Percentiles rank a stretch among this genome's conserved stretches.
Evolutionary conservation across 2,888 invertebrate species (phyloP).

Genomic region (Ctena decussata): DNA sequence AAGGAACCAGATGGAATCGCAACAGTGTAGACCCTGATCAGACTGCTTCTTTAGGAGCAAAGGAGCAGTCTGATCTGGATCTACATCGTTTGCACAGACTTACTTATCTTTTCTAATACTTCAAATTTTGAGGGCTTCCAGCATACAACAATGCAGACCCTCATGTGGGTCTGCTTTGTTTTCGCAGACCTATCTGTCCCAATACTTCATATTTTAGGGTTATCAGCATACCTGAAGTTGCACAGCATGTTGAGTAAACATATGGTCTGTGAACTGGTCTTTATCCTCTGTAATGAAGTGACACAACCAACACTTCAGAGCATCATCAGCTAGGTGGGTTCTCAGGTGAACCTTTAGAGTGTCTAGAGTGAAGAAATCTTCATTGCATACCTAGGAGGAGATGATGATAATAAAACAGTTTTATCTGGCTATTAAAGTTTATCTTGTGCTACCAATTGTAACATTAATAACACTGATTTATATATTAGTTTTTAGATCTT

Average conservation of each 20-base stretch:
- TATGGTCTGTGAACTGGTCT: conserved; percentile 77
- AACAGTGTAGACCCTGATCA: conserved; percentile 11
- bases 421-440: too few relatives aligned
- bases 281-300: conserved; percentile 78
- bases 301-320: conserved; percentile 82
- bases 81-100: not conserved
- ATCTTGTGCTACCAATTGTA: too few relatives aligned
- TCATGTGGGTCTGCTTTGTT: too few relatives aligned
- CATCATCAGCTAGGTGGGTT: conserved; percentile 79
- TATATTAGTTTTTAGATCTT: too few relatives aligned
- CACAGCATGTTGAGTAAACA: conserved; percentile 76
- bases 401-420: too few relatives aligned
- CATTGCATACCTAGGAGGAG: conserved; percentile 79
- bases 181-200: too few relatives aligned
- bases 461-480: too few relatives aligned
- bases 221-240: conserved; percentile 67
- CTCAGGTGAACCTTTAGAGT: conserved; percentile 78
- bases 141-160: too few relatives aligned
- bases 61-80: not conserved
- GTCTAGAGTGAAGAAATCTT: conserved; percentile 71
- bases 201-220: not conserved
- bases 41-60: not conserved
- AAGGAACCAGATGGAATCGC: too few relatives aligned
- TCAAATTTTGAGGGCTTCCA: too few relatives aligned
- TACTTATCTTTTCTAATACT: too few relatives aligned